These are phyloP conservation scores for Motacilla alba DNA, from an alignment of 2,113 vertebrate species.

Conservation along the genomic window DNA sequence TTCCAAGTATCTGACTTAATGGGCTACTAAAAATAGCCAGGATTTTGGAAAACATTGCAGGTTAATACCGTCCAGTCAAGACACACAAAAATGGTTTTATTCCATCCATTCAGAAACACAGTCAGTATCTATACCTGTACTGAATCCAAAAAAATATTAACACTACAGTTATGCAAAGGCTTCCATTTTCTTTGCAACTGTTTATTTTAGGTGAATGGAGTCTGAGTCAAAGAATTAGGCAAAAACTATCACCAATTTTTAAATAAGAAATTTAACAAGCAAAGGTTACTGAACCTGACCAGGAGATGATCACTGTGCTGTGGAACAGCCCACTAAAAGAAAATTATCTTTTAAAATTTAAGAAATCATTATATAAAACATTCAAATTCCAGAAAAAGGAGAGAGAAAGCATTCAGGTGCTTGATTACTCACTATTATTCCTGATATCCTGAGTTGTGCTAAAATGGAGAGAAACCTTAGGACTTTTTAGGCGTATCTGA, in stretches of 20 bases:
- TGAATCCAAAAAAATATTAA: neutral
- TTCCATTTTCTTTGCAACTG: neutral
- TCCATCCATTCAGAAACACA: neutral
- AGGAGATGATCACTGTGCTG: neutral
- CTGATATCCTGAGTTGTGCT: constrained; percentile 67
- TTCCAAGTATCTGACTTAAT: neutral
- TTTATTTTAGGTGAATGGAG: neutral
- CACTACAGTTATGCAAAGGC: neutral
- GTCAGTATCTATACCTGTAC: neutral
- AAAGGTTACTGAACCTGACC: neutral
- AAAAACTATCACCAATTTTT: neutral
- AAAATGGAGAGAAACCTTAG: constrained; percentile 87
- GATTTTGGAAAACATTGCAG: neutral
- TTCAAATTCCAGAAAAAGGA: neutral
- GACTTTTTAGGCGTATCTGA: constrained; percentile 89
- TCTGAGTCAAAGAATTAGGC: neutral
- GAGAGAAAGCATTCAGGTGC: neutral
- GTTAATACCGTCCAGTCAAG: neutral
- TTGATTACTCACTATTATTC: constrained; percentile 72
- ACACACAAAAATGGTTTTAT: neutral
- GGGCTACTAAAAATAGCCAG: neutral
- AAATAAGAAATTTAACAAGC: neutral
- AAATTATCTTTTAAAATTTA: neutral
- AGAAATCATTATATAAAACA: neutral
- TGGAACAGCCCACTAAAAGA: neutral